phyloP scores from a whole-genome alignment of 2,888 invertebrate species.

The Caradrina clavipalpis region DNA sequence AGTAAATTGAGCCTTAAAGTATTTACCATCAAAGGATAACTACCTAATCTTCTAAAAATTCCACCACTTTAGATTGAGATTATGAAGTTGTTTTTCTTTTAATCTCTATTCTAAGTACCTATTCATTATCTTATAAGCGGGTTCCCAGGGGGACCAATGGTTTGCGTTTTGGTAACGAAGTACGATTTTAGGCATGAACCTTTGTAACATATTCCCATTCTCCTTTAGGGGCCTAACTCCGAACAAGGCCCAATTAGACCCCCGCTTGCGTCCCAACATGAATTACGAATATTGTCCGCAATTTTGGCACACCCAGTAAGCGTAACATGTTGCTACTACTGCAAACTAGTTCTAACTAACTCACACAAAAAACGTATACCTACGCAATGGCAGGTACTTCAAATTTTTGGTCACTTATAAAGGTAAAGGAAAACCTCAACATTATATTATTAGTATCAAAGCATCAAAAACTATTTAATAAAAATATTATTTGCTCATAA shows the following conservation, averaged over 20 bases:
- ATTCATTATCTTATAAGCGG: not conserved
- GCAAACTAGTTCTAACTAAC: not conserved
- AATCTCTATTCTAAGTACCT: not conserved
- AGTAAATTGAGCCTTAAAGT: not conserved
- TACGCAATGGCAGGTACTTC: not conserved
- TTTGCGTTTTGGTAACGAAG: constrained; percentile 35
- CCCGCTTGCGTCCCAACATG: constrained; percentile 17
- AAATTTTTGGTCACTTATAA: not conserved
- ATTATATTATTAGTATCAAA: not conserved
- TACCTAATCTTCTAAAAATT: not conserved
- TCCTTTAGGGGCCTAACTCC: constrained; percentile 15
- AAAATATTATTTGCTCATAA: constrained; percentile 3
- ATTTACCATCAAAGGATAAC: not conserved
- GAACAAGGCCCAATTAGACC: constrained; percentile 53
- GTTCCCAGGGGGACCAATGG: too few relatives aligned
- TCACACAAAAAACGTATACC: not conserved
- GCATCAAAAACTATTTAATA: not conserved
- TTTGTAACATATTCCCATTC: not conserved
- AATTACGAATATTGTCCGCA: constrained; percentile 46
- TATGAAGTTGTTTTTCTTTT: not conserved
- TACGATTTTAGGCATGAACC: constrained; percentile 12
- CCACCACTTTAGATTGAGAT: not conserved
- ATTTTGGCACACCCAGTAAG: constrained; percentile 19
- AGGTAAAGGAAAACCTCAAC: constrained; percentile 18
- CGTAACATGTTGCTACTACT: constrained; percentile 7